Percentiles rank a stretch among this genome's conserved stretches.
phyloP scores from a whole-genome alignment of 2,113 vertebrate genomes.

The Martes martes region DNA sequence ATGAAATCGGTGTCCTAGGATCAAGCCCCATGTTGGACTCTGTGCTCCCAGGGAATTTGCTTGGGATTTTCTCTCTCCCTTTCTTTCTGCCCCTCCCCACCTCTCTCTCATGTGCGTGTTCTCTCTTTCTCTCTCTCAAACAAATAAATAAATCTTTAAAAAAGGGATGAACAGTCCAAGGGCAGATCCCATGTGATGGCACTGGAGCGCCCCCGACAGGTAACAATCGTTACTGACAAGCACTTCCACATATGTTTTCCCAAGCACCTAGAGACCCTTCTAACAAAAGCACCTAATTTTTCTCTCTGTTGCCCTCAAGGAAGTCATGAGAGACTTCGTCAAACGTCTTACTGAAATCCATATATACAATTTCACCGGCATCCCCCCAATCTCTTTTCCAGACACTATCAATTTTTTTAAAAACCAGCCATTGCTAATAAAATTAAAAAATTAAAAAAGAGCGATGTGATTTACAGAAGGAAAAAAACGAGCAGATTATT shows the following conservation, averaged over 20 bases:
- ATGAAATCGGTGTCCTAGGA: neutral
- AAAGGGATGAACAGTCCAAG: neutral
- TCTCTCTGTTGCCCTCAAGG: neutral
- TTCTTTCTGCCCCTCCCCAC: neutral
- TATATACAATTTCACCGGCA: neutral
- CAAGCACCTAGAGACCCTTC: neutral
- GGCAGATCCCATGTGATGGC: neutral
- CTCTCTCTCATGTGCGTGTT: neutral
- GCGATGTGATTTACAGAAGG: neutral
- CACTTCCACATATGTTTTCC: neutral
- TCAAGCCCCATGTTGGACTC: neutral
- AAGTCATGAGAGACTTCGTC: neutral
- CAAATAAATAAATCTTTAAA: neutral
- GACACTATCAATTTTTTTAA: neutral
- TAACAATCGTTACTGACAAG: neutral
- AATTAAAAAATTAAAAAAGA: neutral
- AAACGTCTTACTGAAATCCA: neutral
- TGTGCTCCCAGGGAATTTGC: neutral
- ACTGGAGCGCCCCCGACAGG: neutral
- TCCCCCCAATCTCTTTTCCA: neutral
- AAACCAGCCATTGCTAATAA: neutral
- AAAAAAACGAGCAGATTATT: neutral
- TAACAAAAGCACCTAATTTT: neutral
- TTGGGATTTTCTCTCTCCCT: neutral
- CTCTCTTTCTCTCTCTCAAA: neutral